A percentile compares a stretch with the other conserved stretches of the same genome.
Conservation (phyloP, 2,113 vertebrate genomes). For the Pseudorhombus dupliciocellatus region DNA sequence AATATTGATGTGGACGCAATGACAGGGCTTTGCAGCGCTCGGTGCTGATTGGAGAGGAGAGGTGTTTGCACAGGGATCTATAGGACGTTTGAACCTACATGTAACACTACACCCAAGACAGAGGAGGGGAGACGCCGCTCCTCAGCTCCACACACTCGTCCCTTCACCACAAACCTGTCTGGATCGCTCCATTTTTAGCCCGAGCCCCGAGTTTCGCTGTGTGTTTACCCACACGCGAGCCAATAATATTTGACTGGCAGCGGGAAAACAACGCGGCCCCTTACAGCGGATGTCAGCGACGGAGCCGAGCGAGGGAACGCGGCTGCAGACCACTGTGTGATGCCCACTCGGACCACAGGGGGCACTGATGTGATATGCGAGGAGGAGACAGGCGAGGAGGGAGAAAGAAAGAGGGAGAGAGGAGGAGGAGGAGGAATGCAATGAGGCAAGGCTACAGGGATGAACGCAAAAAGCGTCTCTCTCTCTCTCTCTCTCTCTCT, state of each 20-base stretch:
- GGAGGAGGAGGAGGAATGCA: slow-evolving; percentile 57
- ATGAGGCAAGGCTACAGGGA: slow-evolving; percentile 78
- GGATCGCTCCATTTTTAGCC: background rate
- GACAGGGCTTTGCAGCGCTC: slow-evolving; percentile 52
- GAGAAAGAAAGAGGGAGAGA: slow-evolving; percentile 24
- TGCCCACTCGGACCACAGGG: slow-evolving; percentile 79
- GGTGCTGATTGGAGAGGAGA: slow-evolving; percentile 67
- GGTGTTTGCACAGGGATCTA: slow-evolving; percentile 72
- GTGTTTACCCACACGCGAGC: slow-evolving; percentile 31
- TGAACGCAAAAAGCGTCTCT: slow-evolving; percentile 72
- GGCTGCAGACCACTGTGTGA: slow-evolving; percentile 37
- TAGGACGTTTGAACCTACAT: slow-evolving; percentile 70
- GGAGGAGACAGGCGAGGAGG: slow-evolving; percentile 36
- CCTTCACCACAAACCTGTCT: slow-evolving; percentile 8
- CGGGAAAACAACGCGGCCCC: slow-evolving; percentile 18
- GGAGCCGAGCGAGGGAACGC: background rate
- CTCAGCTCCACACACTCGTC: slow-evolving; percentile 28
- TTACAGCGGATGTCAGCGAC: slow-evolving; percentile 18
- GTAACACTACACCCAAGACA: slow-evolving; percentile 51
- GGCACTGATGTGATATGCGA: slow-evolving; percentile 82
- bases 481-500: slow-evolving; percentile 75
- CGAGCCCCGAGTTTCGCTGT: background rate
- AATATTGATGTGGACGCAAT: slow-evolving; percentile 75
- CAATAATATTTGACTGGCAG: background rate
- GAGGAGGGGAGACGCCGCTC: slow-evolving; percentile 11